phyloP scores from a whole-genome alignment of 1,140 invertebrate genomes.

The Pachypeltis micranthus region DNA sequence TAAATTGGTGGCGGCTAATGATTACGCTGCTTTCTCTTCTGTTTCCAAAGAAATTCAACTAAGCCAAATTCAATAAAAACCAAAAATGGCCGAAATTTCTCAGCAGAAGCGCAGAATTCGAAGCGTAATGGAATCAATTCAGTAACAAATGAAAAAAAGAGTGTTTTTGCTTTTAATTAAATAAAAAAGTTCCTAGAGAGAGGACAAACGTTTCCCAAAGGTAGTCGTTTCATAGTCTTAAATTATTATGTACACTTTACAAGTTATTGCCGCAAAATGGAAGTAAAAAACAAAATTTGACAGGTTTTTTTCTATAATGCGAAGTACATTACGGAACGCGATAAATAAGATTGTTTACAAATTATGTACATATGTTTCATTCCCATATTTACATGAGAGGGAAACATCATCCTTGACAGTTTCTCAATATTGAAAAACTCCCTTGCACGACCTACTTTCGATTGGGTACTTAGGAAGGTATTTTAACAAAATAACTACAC shows the following conservation, averaged over 20 bases:
- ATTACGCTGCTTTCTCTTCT: slow-evolving; percentile 15
- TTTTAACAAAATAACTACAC: too few relatives aligned
- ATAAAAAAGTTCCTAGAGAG: too few relatives aligned
- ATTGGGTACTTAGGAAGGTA: too few relatives aligned
- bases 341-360: slow-evolving; percentile 14
- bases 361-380: slow-evolving; percentile 16
- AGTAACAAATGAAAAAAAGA: too few relatives aligned
- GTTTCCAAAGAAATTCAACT: background rate
- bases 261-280: slow-evolving; percentile 19
- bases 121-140: background rate
- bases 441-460: too few relatives aligned
- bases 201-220: too few relatives aligned
- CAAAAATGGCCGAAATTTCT: background rate
- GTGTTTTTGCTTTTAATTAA: too few relatives aligned
- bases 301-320: slow-evolving; percentile 7
- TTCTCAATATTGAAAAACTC: too few relatives aligned
- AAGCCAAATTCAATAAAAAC: background rate
- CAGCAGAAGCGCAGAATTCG: background rate
- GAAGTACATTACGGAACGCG: slow-evolving; percentile 9
- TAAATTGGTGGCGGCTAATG: slow-evolving; percentile 21
- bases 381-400: background rate
- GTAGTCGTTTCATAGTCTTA: slow-evolving; percentile 4
- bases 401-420: too few relatives aligned
- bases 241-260: slow-evolving; percentile 18
- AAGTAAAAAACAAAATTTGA: too few relatives aligned